Percentiles rank a stretch among this genome's conserved stretches.
These are phyloP conservation scores for Esperia sulphurella DNA, from an alignment of 2,888 invertebrate genomes.

Conservation along the genomic window DNA sequence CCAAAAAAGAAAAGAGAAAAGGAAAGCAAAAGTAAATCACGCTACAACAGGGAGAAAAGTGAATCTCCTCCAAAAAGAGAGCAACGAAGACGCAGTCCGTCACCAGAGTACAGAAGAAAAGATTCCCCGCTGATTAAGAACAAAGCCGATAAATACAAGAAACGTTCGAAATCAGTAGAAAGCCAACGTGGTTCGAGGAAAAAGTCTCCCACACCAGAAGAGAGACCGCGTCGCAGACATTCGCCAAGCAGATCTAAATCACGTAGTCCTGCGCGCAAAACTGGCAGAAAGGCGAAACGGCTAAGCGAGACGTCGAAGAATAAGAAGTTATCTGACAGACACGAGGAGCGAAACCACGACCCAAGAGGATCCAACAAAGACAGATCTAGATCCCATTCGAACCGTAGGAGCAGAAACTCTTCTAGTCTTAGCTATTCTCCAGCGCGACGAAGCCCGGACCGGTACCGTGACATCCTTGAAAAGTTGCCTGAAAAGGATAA, in stretches of 20 bases:
- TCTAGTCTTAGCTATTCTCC: constrained; percentile 85
- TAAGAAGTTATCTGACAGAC: constrained; percentile 32
- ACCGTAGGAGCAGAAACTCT: constrained; percentile 66
- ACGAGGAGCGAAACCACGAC: constrained; percentile 30
- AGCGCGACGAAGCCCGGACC: constrained; percentile 82
- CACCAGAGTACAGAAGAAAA: constrained; percentile 38
- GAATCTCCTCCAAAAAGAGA: constrained; percentile 31
- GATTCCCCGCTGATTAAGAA: constrained; percentile 36
- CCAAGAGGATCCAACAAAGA: constrained; percentile 35
- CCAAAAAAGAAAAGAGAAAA: constrained; percentile 38
- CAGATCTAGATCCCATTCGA: constrained; percentile 41
- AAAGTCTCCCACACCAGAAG: constrained; percentile 41
- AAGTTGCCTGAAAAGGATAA: constrained; percentile 77
- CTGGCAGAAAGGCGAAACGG: constrained; percentile 40
- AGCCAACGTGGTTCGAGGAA: constrained; percentile 30
- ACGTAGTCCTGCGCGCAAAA: constrained; percentile 34
- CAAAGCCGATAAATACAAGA: constrained; percentile 43
- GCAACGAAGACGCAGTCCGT: constrained; percentile 40
- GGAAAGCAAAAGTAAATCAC: constrained; percentile 32
- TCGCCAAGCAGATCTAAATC: constrained; percentile 48
- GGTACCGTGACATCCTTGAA: constrained; percentile 82
- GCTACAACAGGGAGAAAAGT: constrained; percentile 31
- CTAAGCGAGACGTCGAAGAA: constrained; percentile 33
- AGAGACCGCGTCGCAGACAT: constrained; percentile 19
- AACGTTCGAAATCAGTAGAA: constrained; percentile 34